Conservation (phyloP, 2,888 invertebrate species). For the Litoditis marina region DNA sequence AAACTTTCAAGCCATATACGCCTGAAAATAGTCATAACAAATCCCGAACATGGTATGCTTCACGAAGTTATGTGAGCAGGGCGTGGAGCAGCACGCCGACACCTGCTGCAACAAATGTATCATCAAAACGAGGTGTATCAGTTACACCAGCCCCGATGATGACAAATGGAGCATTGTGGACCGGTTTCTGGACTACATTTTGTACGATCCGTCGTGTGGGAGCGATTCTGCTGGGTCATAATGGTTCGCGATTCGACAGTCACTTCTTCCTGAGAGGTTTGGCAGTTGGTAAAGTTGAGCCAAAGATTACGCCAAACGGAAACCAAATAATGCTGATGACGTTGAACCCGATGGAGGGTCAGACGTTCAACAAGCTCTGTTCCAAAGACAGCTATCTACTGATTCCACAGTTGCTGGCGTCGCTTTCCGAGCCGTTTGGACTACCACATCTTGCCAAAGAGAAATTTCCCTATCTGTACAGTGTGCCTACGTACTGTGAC, state of each 20-base stretch:
- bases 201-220: not conserved
- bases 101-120: no score
- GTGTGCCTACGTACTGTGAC: not conserved
- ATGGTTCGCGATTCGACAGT: conserved; percentile 1
- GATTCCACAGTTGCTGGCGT: not conserved
- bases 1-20: no score
- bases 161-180: not conserved
- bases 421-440: not conserved
- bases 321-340: not conserved
- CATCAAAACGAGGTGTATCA: not conserved
- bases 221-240: not conserved
- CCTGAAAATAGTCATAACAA: no score
- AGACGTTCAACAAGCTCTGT: not conserved
- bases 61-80: no score
- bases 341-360: not conserved
- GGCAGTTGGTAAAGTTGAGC: not conserved
- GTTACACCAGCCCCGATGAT: not conserved
- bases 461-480: conserved; percentile 2
- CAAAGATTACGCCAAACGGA: not conserved
- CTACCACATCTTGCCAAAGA: not conserved
- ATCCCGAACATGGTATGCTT: no score
- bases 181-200: not conserved
- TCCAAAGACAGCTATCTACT: conserved; percentile 4
- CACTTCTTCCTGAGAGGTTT: not conserved
- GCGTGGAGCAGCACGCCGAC: no score